Conservation (phyloP, 2,113 vertebrate species). For the Barnardius zonarius region DNA sequence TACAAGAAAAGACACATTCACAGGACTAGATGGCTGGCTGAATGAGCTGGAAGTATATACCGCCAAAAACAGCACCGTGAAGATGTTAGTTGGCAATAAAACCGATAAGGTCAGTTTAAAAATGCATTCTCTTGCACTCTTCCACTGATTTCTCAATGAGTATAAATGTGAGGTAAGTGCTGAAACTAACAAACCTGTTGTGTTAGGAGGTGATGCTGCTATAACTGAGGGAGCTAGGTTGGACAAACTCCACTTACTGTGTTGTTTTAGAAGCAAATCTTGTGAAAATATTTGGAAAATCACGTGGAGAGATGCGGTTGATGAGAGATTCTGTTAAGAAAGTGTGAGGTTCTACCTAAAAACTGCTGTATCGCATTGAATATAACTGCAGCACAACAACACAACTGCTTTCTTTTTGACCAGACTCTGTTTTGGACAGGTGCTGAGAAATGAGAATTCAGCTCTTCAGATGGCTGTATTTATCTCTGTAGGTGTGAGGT, state of each 20-base stretch:
- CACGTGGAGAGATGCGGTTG: not conserved
- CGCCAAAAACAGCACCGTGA: slow-evolving; percentile 6
- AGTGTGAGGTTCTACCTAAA: not conserved
- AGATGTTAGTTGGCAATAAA: slow-evolving; percentile 71
- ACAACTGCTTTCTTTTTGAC: not conserved
- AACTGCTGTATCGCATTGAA: rapidly evolving
- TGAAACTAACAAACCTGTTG: not conserved
- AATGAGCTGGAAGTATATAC: slow-evolving; percentile 23
- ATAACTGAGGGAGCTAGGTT: not conserved
- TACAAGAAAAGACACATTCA: slow-evolving; percentile 61
- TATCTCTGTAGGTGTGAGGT: not conserved
- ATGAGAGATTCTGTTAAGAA: not conserved
- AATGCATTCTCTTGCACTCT: not conserved
- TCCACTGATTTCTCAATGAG: not conserved
- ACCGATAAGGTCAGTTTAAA: slow-evolving; percentile 48
- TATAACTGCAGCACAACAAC: not conserved
- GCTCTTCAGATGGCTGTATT: not conserved
- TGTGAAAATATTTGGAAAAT: not conserved
- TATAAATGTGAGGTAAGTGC: not conserved
- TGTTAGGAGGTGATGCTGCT: not conserved
- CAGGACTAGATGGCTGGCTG: slow-evolving; percentile 49
- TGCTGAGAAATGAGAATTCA: not conserved
- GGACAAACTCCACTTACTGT: not conserved
- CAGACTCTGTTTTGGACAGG: not conserved
- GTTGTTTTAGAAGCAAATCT: not conserved